Conservation (phyloP, 2,797 vertebrate species). For the Sphaeramia orbicularis region DNA sequence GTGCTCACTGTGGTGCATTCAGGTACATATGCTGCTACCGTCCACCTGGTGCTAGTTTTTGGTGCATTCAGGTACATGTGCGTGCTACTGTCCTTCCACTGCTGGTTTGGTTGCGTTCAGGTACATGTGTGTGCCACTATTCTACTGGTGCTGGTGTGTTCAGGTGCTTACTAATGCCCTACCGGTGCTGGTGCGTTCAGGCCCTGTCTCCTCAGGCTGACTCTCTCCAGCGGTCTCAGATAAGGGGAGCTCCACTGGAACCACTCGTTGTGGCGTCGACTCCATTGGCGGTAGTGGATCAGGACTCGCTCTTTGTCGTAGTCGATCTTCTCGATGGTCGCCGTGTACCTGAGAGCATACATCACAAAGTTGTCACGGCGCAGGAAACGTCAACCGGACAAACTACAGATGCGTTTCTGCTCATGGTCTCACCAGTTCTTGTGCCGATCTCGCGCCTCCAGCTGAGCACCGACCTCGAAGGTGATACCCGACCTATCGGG, state of each 20-base stretch:
- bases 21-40: too few species aligned
- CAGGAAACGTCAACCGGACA: too few species aligned
- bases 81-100: too few species aligned
- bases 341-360: slow-evolving; percentile 84
- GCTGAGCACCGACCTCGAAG: slow-evolving; percentile 96
- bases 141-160: too few species aligned
- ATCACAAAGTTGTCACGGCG: neutral
- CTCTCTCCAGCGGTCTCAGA: slow-evolving; percentile 91
- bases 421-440: slow-evolving; percentile 92
- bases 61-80: too few species aligned
- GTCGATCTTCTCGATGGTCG: slow-evolving; percentile 94
- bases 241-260: slow-evolving; percentile 93
- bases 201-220: slow-evolving; percentile 87
- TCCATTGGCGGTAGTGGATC: slow-evolving; percentile 94
- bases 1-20: too few species aligned
- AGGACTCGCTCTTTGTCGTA: slow-evolving; percentile 91
- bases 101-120: too few species aligned
- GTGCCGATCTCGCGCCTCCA: slow-evolving; percentile 95
- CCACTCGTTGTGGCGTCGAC: slow-evolving; percentile 94
- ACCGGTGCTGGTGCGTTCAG: too few species aligned
- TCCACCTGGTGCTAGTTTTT: too few species aligned
- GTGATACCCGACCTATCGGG: slow-evolving; percentile 95
- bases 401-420: too few species aligned
- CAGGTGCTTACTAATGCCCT: too few species aligned
- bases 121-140: too few species aligned